Conservation (phyloP, 2,797 vertebrate genomes). For the Acanthurus tractus region DNA sequence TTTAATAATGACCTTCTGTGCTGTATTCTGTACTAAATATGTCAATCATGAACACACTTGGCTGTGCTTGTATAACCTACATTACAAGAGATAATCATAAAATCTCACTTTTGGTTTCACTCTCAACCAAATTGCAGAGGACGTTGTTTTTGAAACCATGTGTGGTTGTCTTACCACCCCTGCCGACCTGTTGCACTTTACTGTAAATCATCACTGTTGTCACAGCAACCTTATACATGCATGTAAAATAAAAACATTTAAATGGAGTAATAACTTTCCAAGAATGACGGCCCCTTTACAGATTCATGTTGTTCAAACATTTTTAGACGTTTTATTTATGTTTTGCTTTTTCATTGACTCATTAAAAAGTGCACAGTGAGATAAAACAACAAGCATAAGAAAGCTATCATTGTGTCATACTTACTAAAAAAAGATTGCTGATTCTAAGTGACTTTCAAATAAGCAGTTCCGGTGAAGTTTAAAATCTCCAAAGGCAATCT, state of each 20-base stretch:
- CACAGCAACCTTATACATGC: not conserved
- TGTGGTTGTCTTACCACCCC: not conserved
- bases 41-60: too few species aligned
- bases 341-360: not conserved
- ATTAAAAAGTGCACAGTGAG: not conserved
- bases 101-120: constrained; percentile 13
- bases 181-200: not conserved
- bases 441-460: not conserved
- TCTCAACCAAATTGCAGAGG: not conserved
- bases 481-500: not conserved
- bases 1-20: constrained; percentile 2
- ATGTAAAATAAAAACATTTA: not conserved
- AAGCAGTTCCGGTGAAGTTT: not conserved
- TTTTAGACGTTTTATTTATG: not conserved
- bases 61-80: not conserved
- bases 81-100: not conserved
- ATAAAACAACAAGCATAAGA: not conserved
- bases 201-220: not conserved
- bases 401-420: not conserved
- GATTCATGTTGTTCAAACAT: not conserved
- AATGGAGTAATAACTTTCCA: not conserved
- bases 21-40: too few species aligned
- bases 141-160: too few species aligned
- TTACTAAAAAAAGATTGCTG: not conserved
- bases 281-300: not conserved